Percentiles rank a stretch among this genome's conserved stretches.
Evolutionary conservation across 2,113 vertebrate species (phyloP).

Genomic region (Pandion haliaetus): DNA sequence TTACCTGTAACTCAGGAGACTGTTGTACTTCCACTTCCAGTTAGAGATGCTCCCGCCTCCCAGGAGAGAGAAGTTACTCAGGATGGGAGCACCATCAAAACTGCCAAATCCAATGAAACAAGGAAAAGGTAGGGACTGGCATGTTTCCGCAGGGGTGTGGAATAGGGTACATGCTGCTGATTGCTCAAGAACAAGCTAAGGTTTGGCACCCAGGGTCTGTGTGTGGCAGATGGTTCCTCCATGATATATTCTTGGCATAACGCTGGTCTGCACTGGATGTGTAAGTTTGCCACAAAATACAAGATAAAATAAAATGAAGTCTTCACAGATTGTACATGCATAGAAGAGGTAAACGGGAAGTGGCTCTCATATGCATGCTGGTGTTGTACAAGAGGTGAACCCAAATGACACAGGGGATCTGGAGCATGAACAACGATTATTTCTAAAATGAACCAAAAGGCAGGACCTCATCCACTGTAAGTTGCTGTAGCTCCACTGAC

Average conservation of each 20-base stretch:
- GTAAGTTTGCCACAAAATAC: not conserved
- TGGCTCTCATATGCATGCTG: not conserved
- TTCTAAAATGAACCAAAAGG: not conserved
- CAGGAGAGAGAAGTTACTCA: slow-evolving; percentile 86
- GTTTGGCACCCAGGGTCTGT: not conserved
- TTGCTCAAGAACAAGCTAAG: not conserved
- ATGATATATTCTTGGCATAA: not conserved
- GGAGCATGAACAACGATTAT: not conserved
- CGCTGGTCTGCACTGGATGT: not conserved
- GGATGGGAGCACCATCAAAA: slow-evolving; percentile 89
- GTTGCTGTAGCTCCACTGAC: not conserved
- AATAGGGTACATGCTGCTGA: not conserved
- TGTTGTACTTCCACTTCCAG: slow-evolving; percentile 86
- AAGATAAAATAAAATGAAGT: not conserved
- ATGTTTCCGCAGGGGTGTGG: not conserved
- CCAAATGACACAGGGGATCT: not conserved
- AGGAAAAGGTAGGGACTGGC: slow-evolving; percentile 86
- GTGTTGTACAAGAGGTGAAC: not conserved
- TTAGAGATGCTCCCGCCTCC: slow-evolving; percentile 84
- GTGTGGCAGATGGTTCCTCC: not conserved
- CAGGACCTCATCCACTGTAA: not conserved
- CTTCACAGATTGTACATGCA: not conserved
- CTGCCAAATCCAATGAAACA: slow-evolving; percentile 82
- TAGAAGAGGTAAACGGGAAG: not conserved
- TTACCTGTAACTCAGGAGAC: slow-evolving; percentile 92